These are phyloP conservation scores for Podargus strigoides DNA, from an alignment of 2,797 vertebrate species.

Conservation along the genomic window DNA sequence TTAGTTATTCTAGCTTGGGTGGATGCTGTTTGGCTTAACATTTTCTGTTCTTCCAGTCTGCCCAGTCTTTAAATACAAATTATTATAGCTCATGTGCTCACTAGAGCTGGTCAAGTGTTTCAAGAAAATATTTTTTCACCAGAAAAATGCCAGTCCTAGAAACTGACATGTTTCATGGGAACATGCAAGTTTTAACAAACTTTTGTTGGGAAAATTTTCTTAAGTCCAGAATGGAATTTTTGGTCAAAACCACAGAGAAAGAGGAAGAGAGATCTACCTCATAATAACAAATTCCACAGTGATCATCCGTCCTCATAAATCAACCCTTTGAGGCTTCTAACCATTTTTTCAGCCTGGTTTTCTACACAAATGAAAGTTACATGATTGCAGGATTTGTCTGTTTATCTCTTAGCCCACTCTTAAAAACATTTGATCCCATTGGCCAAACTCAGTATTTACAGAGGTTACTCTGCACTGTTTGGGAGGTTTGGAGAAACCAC, in stretches of 20 bases:
- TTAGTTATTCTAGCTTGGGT: conserved; percentile 1
- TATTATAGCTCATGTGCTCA: neutral
- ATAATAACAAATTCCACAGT: neutral
- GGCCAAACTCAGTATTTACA: neutral
- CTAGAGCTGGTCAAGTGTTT: neutral
- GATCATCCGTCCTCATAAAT: conserved; percentile 33
- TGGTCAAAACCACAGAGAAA: conserved; percentile 8
- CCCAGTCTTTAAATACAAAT: conserved; percentile 17
- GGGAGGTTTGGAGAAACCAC: neutral
- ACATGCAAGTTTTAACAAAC: neutral
- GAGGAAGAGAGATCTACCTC: neutral
- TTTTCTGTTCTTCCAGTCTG: neutral
- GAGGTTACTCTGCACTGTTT: neutral
- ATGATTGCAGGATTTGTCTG: neutral
- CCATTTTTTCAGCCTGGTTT: neutral
- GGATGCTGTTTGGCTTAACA: conserved; percentile 20
- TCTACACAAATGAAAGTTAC: neutral
- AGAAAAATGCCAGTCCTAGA: neutral
- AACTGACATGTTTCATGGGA: neutral
- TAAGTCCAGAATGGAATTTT: conserved; percentile 20
- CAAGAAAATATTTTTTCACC: conserved; percentile 25
- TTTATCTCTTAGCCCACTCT: neutral
- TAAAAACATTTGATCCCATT: neutral
- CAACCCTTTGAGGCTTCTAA: neutral
- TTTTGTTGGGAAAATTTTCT: conserved; percentile 16